Evolutionary conservation across 2,113 vertebrate species (phyloP), one percentile per base, ranked within the genome.

Genomic region (Ageneiosus marmoratus): DNA sequence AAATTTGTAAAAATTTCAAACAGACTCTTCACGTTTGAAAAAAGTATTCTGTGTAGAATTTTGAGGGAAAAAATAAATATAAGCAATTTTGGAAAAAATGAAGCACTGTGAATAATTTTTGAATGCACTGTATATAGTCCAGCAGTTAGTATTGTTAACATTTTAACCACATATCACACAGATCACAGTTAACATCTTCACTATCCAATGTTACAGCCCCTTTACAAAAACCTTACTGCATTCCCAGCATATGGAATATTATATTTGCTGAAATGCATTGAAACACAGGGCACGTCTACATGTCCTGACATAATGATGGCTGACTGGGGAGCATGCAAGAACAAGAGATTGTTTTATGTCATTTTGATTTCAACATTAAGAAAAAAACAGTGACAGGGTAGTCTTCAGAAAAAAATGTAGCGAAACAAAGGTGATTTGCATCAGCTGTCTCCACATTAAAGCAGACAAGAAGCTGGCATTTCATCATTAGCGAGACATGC

Each of bases 401-500:
- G 50, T 69, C 44, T 51, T 51, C 55, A 79, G 37, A 85, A 69
- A 53, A 73, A 82, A 53, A 44, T 81, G 81, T 60, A 85, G 65
- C 34, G 53, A 77, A 81, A 69, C 65, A 60, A 79, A 62, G 84
- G 81, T 83, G 60, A 51, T 86, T 72, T 86, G 82, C 88, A 83
- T 85, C 83, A 88, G 86, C 79, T 83, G 70, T 37, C 77, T 80
- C n/a, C 50, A 78, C 87, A 90, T 91, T 84, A 90, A 80, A 86
- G 76, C 65, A 83, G 83, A 86, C 79, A 81, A 80, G 81, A 76
- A 89, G 69, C 87, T 83, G 63, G 34, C 37, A 88, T 88, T 86
- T 86, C 84, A 89, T 88, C 88, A 86, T 85, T 89, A 89, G 84
- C 72, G 53, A 84, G 83, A 79, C 86, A 86, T 89, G 80, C 72